These are phyloP conservation scores for Diabrotica undecimpunctata DNA, from an alignment of 1,140 invertebrate species.

Conservation along the genomic window DNA sequence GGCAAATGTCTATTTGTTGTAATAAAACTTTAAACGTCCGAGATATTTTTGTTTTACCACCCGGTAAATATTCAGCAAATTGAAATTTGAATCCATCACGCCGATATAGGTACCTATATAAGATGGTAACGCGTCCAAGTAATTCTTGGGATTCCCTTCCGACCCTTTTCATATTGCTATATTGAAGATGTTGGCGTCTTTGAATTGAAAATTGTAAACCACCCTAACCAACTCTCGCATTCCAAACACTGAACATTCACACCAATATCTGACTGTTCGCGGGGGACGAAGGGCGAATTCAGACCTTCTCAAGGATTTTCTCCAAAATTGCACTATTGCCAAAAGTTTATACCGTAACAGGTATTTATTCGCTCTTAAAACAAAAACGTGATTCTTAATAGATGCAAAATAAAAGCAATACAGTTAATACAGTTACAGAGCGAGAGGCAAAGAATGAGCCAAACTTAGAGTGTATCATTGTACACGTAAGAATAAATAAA, in stretches of 20 bases:
- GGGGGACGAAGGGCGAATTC: neutral
- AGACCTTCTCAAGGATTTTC: too few relatives aligned
- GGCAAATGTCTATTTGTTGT: too few relatives aligned
- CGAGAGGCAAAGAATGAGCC: too few relatives aligned
- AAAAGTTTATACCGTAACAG: too few relatives aligned
- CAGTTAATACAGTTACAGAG: too few relatives aligned
- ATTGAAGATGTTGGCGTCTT: slow-evolving; percentile 39
- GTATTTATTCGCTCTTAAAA: too few relatives aligned
- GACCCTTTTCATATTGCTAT: slow-evolving; percentile 40
- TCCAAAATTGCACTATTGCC: too few relatives aligned
- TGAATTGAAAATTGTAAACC: slow-evolving; percentile 43
- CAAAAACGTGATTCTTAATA: too few relatives aligned
- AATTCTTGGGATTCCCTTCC: slow-evolving; percentile 35
- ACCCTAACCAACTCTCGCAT: slow-evolving; percentile 36
- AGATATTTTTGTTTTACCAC: neutral
- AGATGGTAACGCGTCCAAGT: slow-evolving; percentile 23
- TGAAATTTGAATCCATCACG: slow-evolving; percentile 13
- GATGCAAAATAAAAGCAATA: too few relatives aligned
- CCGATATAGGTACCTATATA: slow-evolving; percentile 11
- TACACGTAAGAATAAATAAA: too few relatives aligned
- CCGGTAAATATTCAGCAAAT: slow-evolving; percentile 6
- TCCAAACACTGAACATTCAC: slow-evolving; percentile 40
- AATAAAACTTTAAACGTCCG: too few relatives aligned
- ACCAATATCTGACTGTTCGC: slow-evolving; percentile 37
- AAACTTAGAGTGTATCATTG: too few relatives aligned